Evolutionary conservation across 2,888 invertebrate species (phyloP).

Genomic region (Agrochola lota): DNA sequence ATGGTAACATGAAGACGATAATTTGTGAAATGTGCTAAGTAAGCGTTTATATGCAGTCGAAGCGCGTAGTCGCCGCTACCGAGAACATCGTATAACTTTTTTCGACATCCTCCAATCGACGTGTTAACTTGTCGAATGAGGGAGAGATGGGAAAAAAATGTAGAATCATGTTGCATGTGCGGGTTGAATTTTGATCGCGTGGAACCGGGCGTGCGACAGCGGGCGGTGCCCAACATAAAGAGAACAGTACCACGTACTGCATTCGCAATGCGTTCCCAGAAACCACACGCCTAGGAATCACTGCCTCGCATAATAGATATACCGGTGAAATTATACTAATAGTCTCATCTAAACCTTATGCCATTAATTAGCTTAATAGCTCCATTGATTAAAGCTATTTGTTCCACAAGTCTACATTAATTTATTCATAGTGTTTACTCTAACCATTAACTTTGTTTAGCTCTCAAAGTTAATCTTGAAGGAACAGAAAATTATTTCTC

Average conservation of each 20-base stretch:
- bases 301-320: conserved; percentile 44
- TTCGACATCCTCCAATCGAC: conserved; percentile 80
- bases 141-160: conserved; percentile 79
- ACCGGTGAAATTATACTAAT: conserved; percentile 27
- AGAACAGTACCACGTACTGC: conserved; percentile 61
- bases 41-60: conserved; percentile 76
- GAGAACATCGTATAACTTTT: conserved; percentile 75
- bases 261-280: conserved; percentile 68
- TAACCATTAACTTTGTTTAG: conserved; percentile 76
- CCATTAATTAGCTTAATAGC: conserved; percentile 46
- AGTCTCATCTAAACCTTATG: conserved; percentile 12
- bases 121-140: conserved; percentile 80
- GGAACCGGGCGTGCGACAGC: conserved; percentile 66
- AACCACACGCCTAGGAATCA: conserved; percentile 53
- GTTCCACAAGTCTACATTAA: conserved; percentile 56
- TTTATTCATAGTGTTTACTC: conserved; percentile 69
- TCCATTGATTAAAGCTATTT: conserved; percentile 56
- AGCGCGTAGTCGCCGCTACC: conserved; percentile 68
- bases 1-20: conserved; percentile 67
- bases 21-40: conserved; percentile 72
- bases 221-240: conserved; percentile 61
- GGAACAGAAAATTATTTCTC: conserved; percentile 74
- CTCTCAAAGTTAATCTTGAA: conserved; percentile 75
- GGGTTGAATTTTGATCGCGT: conserved; percentile 80
- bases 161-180: conserved; percentile 73